These are phyloP conservation scores for Caenorhabditis sp. DNA, from an alignment of 2,888 invertebrate genomes.

Conservation along the genomic window DNA sequence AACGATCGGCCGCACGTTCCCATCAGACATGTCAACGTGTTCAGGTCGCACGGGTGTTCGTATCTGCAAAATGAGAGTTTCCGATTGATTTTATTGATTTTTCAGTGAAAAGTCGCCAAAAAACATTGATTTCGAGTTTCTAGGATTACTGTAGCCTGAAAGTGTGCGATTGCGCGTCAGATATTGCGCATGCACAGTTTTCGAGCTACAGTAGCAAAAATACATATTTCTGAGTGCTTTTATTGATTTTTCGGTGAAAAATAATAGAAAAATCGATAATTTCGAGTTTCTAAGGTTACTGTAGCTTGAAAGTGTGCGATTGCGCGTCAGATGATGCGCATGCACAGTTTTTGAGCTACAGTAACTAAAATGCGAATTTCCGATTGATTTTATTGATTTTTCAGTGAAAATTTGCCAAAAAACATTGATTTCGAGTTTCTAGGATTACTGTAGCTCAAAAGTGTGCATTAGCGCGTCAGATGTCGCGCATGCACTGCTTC, in stretches of 20 bases:
- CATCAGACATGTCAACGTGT: constrained; percentile 31
- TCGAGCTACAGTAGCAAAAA: too few relatives aligned
- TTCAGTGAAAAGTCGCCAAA: not conserved
- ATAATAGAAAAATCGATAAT: not conserved
- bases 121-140: not conserved
- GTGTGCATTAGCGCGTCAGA: too few relatives aligned
- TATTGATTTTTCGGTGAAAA: not conserved
- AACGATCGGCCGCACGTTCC: constrained; percentile 51
- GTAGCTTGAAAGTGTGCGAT: too few relatives aligned
- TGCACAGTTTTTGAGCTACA: too few relatives aligned
- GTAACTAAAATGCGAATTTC: too few relatives aligned
- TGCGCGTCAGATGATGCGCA: too few relatives aligned
- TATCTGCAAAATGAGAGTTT: constrained; percentile 18
- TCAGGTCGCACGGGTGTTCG: constrained; percentile 26
- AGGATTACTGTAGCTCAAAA: not conserved
- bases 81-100: not conserved
- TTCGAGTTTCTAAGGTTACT: not conserved
- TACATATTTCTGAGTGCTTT: not conserved
- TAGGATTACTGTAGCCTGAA: not conserved
- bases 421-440: not conserved
- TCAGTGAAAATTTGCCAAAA: not conserved
- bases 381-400: not conserved
- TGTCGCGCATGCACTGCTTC: too few relatives aligned
- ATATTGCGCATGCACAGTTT: too few relatives aligned
- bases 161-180: too few relatives aligned